These are phyloP conservation scores for Nomia melanderi DNA, from an alignment of 1,140 invertebrate species.

Conservation along the genomic window DNA sequence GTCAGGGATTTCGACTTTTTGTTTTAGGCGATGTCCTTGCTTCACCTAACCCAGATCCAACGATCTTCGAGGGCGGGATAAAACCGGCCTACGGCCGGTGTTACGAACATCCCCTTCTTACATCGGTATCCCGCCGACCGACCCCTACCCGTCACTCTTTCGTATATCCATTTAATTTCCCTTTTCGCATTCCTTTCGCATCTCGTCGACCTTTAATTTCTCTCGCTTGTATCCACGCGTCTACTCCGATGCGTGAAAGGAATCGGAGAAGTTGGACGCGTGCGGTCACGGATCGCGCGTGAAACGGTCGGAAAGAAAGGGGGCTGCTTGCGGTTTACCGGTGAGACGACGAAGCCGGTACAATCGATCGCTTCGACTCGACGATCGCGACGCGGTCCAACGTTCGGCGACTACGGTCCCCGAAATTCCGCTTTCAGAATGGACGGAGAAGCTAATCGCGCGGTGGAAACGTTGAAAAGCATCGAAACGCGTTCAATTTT, in stretches of 20 bases:
- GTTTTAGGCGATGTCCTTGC: slow-evolving; percentile 18
- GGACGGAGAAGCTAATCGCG: too few species aligned
- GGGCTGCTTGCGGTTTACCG: not conserved
- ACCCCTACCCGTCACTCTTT: not conserved
- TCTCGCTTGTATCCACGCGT: not conserved
- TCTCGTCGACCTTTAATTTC: not conserved
- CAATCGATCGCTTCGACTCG: too few species aligned
- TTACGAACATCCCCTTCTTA: not conserved
- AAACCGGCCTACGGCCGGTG: slow-evolving; percentile 6
- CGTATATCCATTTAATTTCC: not conserved
- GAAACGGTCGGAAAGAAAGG: not conserved
- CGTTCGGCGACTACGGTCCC: too few species aligned
- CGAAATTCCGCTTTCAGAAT: too few species aligned
- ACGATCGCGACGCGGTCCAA: too few species aligned
- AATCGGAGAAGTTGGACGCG: too few species aligned
- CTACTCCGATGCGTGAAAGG: not conserved
- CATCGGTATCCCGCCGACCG: not conserved
- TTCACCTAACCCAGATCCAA: slow-evolving; percentile 21
- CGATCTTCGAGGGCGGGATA: slow-evolving; percentile 34
- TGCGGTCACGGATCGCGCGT: not conserved
- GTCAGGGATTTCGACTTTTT: slow-evolving; percentile 71
- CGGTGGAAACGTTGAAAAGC: too few species aligned
- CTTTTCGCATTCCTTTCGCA: not conserved
- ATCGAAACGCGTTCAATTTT: too few species aligned
- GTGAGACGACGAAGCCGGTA: slow-evolving; percentile 6